phyloP scores from a whole-genome alignment of 2,888 invertebrate genomes.

The Calameuta idolon region DNA sequence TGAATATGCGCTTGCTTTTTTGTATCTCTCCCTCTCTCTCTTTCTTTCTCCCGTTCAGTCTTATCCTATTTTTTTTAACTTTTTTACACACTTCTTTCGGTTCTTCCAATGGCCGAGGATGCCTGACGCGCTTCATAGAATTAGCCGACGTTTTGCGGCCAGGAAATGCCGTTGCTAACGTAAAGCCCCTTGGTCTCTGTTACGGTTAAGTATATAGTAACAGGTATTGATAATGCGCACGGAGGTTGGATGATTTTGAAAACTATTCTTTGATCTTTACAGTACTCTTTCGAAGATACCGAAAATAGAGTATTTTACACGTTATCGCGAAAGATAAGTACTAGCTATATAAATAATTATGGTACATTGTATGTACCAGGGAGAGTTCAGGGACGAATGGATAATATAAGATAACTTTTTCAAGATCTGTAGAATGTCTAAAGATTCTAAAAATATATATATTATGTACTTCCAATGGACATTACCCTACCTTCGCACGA shows the following conservation, averaged over 20 bases:
- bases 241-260: neutral
- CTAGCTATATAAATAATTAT: neutral
- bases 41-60: neutral
- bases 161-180: constrained; percentile 6
- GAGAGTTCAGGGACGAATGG: constrained; percentile 51
- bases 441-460: neutral
- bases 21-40: neutral
- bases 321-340: neutral
- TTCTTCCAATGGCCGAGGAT: neutral
- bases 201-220: neutral
- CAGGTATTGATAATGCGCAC: neutral
- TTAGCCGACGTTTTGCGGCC: constrained; percentile 19
- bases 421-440: neutral
- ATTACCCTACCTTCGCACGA: neutral
- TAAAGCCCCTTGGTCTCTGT: neutral
- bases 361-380: neutral
- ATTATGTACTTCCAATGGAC: neutral
- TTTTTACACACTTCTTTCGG: neutral
- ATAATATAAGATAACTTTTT: constrained; percentile 35
- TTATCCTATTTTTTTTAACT: neutral
- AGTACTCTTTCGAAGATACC: neutral
- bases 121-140: constrained; percentile 12
- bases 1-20: neutral
- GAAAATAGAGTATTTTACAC: neutral
- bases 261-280: neutral